These are phyloP conservation scores for Syngnathus rostellatus DNA, from an alignment of 2,797 vertebrate species.

Conservation along the genomic window DNA sequence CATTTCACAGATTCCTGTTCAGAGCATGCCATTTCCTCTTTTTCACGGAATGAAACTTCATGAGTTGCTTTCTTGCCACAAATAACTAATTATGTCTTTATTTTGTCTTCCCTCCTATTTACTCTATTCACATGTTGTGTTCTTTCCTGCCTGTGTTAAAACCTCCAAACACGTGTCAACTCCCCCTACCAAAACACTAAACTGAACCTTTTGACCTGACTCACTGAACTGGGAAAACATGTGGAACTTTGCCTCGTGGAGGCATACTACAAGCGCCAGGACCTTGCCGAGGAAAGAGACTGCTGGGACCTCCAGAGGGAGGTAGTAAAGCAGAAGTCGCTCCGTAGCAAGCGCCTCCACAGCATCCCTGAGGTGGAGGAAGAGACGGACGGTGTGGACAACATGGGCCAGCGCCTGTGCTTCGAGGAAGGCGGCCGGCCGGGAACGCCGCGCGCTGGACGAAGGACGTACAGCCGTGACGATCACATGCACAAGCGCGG, in stretches of 20 bases:
- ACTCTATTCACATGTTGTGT: constrained; percentile 75
- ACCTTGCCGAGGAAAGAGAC: constrained; percentile 71
- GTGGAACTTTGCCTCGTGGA: constrained; percentile 55
- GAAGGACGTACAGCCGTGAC: constrained; percentile 59
- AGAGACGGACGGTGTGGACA: constrained; percentile 70
- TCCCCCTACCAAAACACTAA: constrained; percentile 39
- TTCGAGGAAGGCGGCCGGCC: constrained; percentile 59
- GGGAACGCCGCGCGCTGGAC: constrained; percentile 51
- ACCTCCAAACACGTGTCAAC: constrained; percentile 60
- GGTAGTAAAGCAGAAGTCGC: constrained; percentile 78
- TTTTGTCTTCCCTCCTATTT: constrained; percentile 80
- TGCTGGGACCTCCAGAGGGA: constrained; percentile 82
- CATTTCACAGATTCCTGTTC: constrained; percentile 74
- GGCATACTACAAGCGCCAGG: constrained; percentile 80
- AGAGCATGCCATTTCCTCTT: constrained; percentile 77
- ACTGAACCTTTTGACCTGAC: constrained; percentile 53
- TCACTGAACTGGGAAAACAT: constrained; percentile 46
- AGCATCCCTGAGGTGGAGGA: constrained; percentile 99
- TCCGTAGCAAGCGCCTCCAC: constrained; percentile 85
- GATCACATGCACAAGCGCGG: constrained; percentile 48
- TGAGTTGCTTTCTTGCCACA: constrained; percentile 80
- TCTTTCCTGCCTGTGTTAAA: constrained; percentile 75
- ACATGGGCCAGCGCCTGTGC: constrained; percentile 59
- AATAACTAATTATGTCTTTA: constrained; percentile 98
- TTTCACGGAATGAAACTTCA: constrained; percentile 80